A percentile compares a stretch with the other conserved stretches of the same genome.
These are phyloP conservation scores for Myiozetetes cayanensis DNA, from an alignment of 2,113 vertebrate species.

Conservation along the genomic window DNA sequence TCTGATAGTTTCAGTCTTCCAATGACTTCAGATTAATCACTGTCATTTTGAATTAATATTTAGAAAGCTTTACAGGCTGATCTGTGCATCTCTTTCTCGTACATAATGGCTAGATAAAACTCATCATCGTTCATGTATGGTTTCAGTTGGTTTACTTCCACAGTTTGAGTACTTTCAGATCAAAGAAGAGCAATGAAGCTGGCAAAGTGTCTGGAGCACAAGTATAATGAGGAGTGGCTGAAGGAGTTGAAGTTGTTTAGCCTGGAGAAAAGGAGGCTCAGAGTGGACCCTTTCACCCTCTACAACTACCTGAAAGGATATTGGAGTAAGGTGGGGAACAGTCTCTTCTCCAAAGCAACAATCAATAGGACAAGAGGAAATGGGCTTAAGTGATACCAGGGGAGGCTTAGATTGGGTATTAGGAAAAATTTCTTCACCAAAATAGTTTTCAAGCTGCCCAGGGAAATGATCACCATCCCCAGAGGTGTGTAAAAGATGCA, in stretches of 20 bases:
- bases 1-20: not conserved
- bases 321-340: no score
- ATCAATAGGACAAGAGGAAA: not conserved
- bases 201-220: not conserved
- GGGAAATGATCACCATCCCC: not conserved
- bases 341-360: no score
- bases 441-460: not conserved
- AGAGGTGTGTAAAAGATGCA: not conserved
- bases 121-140: fast-evolving
- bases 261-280: not conserved
- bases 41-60: not conserved
- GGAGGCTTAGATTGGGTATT: not conserved
- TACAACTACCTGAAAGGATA: not conserved
- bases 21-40: not conserved
- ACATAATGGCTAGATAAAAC: not conserved
- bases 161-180: not conserved
- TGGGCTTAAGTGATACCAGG: not conserved
- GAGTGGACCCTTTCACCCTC: not conserved
- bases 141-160: not conserved
- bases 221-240: not conserved
- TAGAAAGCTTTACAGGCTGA: not conserved
- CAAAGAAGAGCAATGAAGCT: not conserved
- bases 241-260: not conserved
- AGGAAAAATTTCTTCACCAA: not conserved
- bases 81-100: not conserved